Evolutionary conservation across 2,797 vertebrate species (phyloP), one percentile per base, ranked within the genome.

Genomic region (Gila robusta): DNA sequence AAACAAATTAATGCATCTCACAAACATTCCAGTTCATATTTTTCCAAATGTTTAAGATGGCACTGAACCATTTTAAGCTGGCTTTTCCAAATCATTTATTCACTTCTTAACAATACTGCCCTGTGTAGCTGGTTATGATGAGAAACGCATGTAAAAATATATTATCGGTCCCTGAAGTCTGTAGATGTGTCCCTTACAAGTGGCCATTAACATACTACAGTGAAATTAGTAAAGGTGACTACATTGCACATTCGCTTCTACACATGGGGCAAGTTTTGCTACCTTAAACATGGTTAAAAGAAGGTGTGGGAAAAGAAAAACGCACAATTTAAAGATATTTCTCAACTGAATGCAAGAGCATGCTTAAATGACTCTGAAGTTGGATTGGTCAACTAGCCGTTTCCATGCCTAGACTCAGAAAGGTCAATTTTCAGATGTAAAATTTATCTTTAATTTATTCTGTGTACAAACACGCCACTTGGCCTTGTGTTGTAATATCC

Each of bases 211-310:
- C 19, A 47, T 26, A 72, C 77, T 74, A 83, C 37, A 70, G 41
- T 64, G 56, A 83, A 54, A 76, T 69, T 77, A 81, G 35, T 82
- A 79, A 86, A 71, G 26, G 37, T 82, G 56, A 88, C 28, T 88
- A 86, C 80, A 88, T 87, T 91, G 89, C 71, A 76, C 77, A 89
- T 91, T 93, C 90, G 92, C 93, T 91, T 87, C 92, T 87, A 93
- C 90, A 92, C 91, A 32, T 88, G 93, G 92, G 91, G 93, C 92
- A 91, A 91, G 91, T 67, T 89, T 91, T 86, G 91, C 89, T 87
- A 91, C 89, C 90, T 93, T 84, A 92, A 93, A 93, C 89, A 92
- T 87, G 35, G 70, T 85, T 44, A 88, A 92, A 91, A 94, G 92
- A 93, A 92, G 72, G 89, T 91, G 92, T 87, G 88, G 69, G 49